Evolutionary conservation across 2,888 invertebrate genomes (phyloP).

Genomic region (Aphodius granarius): DNA sequence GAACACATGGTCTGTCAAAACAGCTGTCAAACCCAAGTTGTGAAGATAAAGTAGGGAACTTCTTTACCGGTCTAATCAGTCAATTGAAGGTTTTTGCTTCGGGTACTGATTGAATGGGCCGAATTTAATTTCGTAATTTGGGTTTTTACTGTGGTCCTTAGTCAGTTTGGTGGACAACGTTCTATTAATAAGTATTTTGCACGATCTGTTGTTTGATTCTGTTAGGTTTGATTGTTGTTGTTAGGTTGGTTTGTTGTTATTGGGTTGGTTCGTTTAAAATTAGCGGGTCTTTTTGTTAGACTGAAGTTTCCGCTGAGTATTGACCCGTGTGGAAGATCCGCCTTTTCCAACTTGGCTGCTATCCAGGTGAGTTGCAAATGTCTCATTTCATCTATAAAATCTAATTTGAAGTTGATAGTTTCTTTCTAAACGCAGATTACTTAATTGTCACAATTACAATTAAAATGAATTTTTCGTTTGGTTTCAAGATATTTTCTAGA

Average conservation of each 20-base stretch:
- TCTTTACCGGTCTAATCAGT: neutral
- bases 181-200: too few species aligned
- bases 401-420: neutral
- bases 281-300: conserved; percentile 1
- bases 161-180: too few species aligned
- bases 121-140: too few species aligned
- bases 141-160: too few species aligned
- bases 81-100: neutral
- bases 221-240: neutral
- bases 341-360: conserved; percentile 21
- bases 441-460: neutral
- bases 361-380: conserved; percentile 18
- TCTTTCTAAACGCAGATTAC: neutral
- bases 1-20: neutral
- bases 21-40: neutral
- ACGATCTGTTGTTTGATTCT: too few species aligned
- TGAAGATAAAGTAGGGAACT: neutral
- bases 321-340: conserved; percentile 11
- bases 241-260: neutral
- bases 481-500: conserved; percentile 12
- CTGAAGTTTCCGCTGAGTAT: conserved; percentile 19
- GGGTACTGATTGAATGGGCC: too few species aligned
- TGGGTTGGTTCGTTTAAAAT: conserved; percentile 6
- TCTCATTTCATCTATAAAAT: neutral
- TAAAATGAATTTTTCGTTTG: conserved; percentile 4